Evolutionary conservation across 2,797 vertebrate genomes (phyloP).

Genomic region (Cossypha heuglini): DNA sequence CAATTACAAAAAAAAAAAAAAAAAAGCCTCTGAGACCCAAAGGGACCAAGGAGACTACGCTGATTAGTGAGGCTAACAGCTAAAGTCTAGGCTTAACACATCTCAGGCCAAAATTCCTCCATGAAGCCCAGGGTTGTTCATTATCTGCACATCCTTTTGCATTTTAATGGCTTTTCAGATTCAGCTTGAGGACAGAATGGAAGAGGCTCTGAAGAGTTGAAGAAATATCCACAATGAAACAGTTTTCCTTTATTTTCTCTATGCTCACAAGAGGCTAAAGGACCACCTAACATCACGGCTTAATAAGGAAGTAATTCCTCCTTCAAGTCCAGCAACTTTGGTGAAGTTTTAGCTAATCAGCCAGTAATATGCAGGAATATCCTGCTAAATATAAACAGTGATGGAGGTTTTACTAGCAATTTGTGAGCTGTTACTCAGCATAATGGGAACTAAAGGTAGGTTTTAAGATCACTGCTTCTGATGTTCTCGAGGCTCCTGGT

Average conservation of each 20-base stretch:
- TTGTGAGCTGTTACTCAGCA: neutral
- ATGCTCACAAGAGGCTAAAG: neutral
- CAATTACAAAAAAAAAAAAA: neutral
- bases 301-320: conserved; percentile 1
- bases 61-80: neutral
- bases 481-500: neutral
- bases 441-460: accelerated
- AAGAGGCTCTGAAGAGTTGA: neutral
- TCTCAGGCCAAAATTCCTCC: neutral
- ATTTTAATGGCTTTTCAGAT: conserved; percentile 9
- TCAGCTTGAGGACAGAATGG: neutral
- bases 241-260: neutral
- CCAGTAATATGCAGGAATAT: neutral
- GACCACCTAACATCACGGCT: neutral
- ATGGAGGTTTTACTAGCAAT: neutral
- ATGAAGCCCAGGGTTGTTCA: neutral
- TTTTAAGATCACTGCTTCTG: neutral
- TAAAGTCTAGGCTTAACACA: neutral
- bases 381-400: neutral
- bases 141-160: neutral
- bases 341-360: neutral
- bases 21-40: neutral
- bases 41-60: neutral
- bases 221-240: neutral
- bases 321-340: neutral